Percentiles rank a stretch among this genome's conserved stretches.
These are phyloP conservation scores for Lasioglossum calceatum DNA, from an alignment of 2,888 invertebrate genomes.

Conservation along the genomic window DNA sequence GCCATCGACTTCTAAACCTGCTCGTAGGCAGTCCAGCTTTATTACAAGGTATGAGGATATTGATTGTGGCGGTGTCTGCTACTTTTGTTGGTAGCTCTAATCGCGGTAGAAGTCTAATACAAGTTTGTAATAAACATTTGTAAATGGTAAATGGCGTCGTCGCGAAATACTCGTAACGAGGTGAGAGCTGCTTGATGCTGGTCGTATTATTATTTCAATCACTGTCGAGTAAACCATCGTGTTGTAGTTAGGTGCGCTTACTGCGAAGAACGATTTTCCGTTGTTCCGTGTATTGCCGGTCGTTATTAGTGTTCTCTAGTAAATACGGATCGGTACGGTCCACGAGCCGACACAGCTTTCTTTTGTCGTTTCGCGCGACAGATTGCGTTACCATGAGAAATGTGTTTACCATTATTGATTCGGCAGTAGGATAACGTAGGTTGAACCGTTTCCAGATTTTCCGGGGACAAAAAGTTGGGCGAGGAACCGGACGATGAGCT, in stretches of 20 bases:
- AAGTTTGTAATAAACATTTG: too few species aligned
- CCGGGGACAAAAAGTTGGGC: not conserved
- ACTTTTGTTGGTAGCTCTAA: not conserved
- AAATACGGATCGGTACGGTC: not conserved
- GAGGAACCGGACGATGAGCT: not conserved
- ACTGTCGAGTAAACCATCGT: not conserved
- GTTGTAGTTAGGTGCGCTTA: not conserved
- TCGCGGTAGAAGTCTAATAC: too few species aligned
- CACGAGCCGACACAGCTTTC: not conserved
- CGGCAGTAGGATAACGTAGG: not conserved
- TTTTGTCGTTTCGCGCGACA: not conserved
- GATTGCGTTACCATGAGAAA: not conserved
- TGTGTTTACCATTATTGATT: not conserved
- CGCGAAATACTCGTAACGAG: not conserved
- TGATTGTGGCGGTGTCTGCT: too few species aligned
- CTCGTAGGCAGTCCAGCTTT: slow-evolving; percentile 37
- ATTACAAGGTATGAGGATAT: slow-evolving; percentile 50
- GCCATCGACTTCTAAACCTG: slow-evolving; percentile 42
- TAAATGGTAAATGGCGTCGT: not conserved
- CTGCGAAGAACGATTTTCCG: slow-evolving; percentile 1
- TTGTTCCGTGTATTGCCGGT: not conserved
- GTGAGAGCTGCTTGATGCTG: not conserved
- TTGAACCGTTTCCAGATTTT: not conserved
- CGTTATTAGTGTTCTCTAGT: not conserved
- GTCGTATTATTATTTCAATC: slow-evolving; percentile 8